Evolutionary conservation across 2,113 vertebrate species (phyloP), one percentile per base, ranked within the genome.

Genomic region (Pogona vitticeps): DNA sequence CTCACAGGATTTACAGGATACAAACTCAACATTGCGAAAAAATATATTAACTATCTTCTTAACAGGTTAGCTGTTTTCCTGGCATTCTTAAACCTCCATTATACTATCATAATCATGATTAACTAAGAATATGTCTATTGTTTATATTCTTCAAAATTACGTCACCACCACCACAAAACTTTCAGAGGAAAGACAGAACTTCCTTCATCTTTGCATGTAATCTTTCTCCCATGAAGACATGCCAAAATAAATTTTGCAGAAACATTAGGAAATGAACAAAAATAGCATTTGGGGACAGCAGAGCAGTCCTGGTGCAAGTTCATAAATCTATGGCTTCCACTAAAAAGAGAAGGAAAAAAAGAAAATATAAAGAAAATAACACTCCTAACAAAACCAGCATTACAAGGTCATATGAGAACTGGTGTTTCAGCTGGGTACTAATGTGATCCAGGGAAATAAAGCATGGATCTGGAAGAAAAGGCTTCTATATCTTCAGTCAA

Each of bases 171-270:
- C 80, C 68, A 68, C 26, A 68, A 82, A 82, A 82, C 23, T 40
- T 85, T 56, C 28, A 88, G 76, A 15, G 89, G 89, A 92, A 71
- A 73, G 0, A 83, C 52, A 67, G 6, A 8, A 33, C 72, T 94
- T 95, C 90, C 79, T 91, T 93, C 94, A 89, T 88, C 88, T 91
- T 91, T 89, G 70, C 33, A 87, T 89, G 77, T 73, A 87, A 81
- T 84, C 83, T 94, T 91, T 88, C 90, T 90, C 87, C 38, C 10
- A 42, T 12, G 73, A 23, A 85, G 33, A 82, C 80, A 86, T 92
- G 91, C 84, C 85, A 92, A 92, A 63, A 6, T 46, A 7, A 89
- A 91, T 90, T 90, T 90, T 38, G 84, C 40, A 68, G 83, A 89
- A 91, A 76, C 46, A 38, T 86, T 83, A 88, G 88, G 70, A 83